These are phyloP conservation scores for Apis laboriosa DNA, from an alignment of 1,140 invertebrate genomes.

Conservation along the genomic window DNA sequence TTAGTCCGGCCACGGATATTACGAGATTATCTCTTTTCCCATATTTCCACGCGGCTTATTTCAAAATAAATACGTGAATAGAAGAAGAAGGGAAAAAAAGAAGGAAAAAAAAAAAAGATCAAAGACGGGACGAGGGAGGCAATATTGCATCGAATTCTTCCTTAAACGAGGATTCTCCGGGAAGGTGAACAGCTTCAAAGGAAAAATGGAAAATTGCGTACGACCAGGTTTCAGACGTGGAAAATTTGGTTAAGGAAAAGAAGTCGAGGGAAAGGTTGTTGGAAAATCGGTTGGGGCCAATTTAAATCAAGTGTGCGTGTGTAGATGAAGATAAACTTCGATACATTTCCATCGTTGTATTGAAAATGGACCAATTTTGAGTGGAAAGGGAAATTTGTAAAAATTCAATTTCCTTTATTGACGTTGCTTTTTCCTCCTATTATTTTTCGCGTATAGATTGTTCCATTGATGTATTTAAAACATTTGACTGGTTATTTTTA, in stretches of 20 bases:
- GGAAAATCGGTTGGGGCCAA: no score
- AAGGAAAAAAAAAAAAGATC: conserved; percentile 7
- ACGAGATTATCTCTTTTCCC: background rate
- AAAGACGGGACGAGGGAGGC: background rate
- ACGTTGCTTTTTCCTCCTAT: no score
- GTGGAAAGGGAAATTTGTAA: no score
- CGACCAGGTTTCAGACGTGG: background rate
- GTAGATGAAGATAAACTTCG: no score
- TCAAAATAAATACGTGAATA: background rate
- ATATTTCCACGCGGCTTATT: background rate
- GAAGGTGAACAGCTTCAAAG: conserved; percentile 31
- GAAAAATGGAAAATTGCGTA: conserved; percentile 27
- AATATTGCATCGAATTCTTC: conserved; percentile 42
- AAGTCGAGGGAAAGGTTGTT: background rate
- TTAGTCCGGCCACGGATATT: no score
- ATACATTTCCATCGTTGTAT: no score
- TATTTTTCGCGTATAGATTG: no score
- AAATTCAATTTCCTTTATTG: no score
- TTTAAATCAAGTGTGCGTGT: background rate
- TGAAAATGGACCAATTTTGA: no score
- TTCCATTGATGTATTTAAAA: no score
- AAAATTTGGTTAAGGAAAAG: conserved; percentile 18
- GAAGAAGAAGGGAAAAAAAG: background rate
- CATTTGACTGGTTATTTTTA: no score
- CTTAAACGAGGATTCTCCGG: conserved; percentile 33